phyloP scores from a whole-genome alignment of 2,888 invertebrate species.

The Sinentomon sp. region DNA sequence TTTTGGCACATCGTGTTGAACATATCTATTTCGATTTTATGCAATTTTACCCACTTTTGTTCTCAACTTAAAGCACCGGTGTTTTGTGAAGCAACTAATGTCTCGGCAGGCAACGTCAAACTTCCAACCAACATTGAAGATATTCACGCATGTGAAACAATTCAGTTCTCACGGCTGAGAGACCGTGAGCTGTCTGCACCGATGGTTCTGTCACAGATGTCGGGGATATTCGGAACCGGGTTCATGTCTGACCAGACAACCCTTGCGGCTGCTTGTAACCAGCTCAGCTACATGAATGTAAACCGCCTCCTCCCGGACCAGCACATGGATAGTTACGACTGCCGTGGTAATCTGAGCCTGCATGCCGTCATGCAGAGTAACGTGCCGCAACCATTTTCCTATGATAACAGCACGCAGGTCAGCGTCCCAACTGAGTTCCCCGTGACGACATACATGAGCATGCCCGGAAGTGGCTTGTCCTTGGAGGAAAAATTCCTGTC shows the following conservation, averaged over 20 bases:
- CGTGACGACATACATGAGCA: no score
- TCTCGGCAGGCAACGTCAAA: conserved; percentile 23
- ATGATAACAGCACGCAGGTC: no score
- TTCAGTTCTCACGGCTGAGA: conserved; percentile 33
- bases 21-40: no score
- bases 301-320: conserved; percentile 23
- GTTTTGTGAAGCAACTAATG: no score
- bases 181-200: conserved; percentile 34
- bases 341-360: conserved; percentile 33
- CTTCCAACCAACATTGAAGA: conserved; percentile 33
- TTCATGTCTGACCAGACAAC: conserved; percentile 14
- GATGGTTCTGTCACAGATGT: conserved; percentile 25
- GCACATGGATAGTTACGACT: conserved; percentile 37
- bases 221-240: conserved; percentile 1
- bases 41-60: no score
- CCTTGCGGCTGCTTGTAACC: conserved; percentile 11
- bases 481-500: no score
- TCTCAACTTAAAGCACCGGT: no score
- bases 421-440: conserved; percentile 31
- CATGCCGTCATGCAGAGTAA: conserved; percentile 44
- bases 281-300: not conserved
- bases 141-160: conserved; percentile 33
- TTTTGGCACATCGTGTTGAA: no score
- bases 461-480: no score
- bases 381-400: conserved; percentile 32